Evolutionary conservation across 2,797 vertebrate genomes (phyloP), one percentile per base, ranked within the genome.

Genomic region (Selene dorsalis): DNA sequence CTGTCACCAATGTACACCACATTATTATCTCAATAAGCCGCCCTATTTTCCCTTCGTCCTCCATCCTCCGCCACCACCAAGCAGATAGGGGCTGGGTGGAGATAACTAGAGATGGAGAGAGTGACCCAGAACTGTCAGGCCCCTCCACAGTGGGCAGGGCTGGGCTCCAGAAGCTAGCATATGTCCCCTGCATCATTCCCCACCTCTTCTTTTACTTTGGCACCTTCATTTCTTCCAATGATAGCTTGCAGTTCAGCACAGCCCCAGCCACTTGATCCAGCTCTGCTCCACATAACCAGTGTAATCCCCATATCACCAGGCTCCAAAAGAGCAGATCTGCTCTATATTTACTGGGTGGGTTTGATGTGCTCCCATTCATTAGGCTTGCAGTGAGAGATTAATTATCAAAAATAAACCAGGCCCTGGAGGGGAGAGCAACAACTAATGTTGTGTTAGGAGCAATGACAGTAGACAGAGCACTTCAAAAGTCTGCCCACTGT

Each of bases 101-200:
- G 91, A 94, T 94, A 95, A 93, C 84, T 80, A 55, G 83, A 88
- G 85, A 91, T 53, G 82, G 77, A 86, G 86, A 88, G 90, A 87
- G 87, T 95, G 95, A 96, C 95, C 94, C 93, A 95, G 89, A 96
- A 96, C 93, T 95, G 94, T 95, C 95, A 95, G 88, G 87, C 82
- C 90, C 87, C 89, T 92, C 89, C 88, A 92, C 84, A 90, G 93
- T 85, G 91, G 91, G 91, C 88, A 92, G 91, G 89, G 91, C 91
- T 58, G 80, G 92, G 89, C 86, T 93, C 88, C 91, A 87, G 79
- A 90, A 94, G 89, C 88, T 64, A 83, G 88, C 92, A 84, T 87
- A 90, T 92, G 92, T 91, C 93, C 91, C 90, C 87, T 77, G 89
- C 84, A 94, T 91, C 90, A 82, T 76, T 84, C 77, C 79, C 87